Percentiles rank a stretch among this genome's conserved stretches.
These are phyloP conservation scores for Thripadectes ignobilis DNA, from an alignment of 2,797 vertebrate species.

Conservation along the genomic window DNA sequence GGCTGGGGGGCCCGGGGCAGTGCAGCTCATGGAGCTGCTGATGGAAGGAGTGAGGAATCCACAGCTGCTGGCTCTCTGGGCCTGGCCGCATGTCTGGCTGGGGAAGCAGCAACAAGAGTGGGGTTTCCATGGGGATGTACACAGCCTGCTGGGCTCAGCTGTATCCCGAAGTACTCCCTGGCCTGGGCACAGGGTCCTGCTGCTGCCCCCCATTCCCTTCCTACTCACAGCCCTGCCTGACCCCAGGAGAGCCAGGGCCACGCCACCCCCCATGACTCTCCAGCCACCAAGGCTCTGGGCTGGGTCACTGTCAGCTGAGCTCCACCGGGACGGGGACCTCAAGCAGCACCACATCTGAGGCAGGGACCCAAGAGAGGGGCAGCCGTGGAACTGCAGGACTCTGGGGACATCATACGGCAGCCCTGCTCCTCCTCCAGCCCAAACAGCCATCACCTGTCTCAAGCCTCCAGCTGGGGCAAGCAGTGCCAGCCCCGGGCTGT, in stretches of 20 bases:
- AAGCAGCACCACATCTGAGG: background rate
- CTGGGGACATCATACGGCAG: rapidly evolving
- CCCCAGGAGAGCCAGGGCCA: background rate
- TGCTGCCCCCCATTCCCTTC: rapidly evolving
- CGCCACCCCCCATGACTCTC: background rate
- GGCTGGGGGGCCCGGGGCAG: background rate
- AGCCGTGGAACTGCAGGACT: background rate
- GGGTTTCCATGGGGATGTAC: conserved; percentile 57
- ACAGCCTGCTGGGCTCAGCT: background rate
- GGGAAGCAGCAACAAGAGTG: conserved; percentile 12
- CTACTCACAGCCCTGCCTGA: background rate
- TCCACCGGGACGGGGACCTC: rapidly evolving
- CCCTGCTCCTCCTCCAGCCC: background rate
- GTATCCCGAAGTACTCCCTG: background rate
- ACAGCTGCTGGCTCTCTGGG: conserved; percentile 49
- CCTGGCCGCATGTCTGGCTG: background rate
- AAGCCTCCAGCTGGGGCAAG: background rate
- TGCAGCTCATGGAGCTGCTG: background rate
- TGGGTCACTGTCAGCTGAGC: background rate
- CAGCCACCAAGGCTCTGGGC: background rate
- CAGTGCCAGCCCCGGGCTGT: background rate
- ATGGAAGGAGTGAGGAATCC: conserved; percentile 72
- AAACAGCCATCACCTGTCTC: too few relatives aligned
- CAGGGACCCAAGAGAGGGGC: background rate
- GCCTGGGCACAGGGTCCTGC: rapidly evolving